A percentile compares a stretch with the other conserved stretches of the same genome.
Evolutionary conservation across 2,797 vertebrate genomes (phyloP).

Genomic region (Oreonectes daqikongensis): DNA sequence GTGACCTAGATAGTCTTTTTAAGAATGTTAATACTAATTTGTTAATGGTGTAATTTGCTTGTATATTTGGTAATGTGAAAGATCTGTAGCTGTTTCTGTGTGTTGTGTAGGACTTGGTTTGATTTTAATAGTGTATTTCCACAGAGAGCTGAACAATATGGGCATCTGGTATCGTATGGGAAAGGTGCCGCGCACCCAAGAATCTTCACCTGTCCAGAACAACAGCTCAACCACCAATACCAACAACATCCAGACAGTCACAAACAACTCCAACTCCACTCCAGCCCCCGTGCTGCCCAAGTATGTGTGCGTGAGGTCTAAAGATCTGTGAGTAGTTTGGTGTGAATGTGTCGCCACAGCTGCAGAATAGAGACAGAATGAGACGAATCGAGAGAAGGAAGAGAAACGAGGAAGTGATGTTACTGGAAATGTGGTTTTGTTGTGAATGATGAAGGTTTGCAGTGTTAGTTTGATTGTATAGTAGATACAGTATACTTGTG

Average conservation of each 20-base stretch:
- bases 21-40: no score
- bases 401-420: background rate
- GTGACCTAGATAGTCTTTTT: background rate
- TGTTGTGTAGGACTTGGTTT: background rate
- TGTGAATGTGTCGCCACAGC: background rate
- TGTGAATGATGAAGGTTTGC: background rate
- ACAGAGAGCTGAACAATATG: conserved; percentile 94
- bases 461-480: background rate
- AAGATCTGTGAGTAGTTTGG: background rate
- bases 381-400: background rate
- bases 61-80: no score
- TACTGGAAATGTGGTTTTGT: background rate
- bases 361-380: background rate
- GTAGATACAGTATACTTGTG: background rate
- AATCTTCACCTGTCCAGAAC: conserved; percentile 70
- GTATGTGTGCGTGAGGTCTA: conserved; percentile 66
- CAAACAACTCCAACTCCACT: conserved; percentile 68
- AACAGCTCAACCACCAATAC: conserved; percentile 70
- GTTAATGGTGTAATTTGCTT: no score
- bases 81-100: no score
- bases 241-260: conserved; percentile 79
- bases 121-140: background rate
- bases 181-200: conserved; percentile 88
- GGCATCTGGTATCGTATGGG: conserved; percentile 99
- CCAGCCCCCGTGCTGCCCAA: conserved; percentile 83